A percentile compares a stretch with the other conserved stretches of the same genome.
These are phyloP conservation scores for Coptodon bakossiorum DNA, from an alignment of 2,113 vertebrate species.

Conservation along the genomic window DNA sequence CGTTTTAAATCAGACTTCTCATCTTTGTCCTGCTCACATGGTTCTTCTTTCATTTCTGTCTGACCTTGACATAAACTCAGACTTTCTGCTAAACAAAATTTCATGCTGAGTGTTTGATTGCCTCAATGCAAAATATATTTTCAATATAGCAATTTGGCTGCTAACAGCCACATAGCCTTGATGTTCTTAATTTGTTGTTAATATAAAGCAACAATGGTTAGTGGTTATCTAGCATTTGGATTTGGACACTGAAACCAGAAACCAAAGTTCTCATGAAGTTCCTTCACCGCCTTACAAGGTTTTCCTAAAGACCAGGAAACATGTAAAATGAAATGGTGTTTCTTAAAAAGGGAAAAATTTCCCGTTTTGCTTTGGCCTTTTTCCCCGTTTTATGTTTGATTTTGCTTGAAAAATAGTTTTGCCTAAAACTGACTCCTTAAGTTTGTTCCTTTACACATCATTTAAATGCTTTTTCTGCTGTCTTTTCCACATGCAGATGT, in stretches of 20 bases:
- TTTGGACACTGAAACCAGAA: not conserved
- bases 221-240: not conserved
- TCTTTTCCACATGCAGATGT: not conserved
- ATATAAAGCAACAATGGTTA: not conserved
- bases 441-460: not conserved
- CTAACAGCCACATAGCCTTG: not conserved
- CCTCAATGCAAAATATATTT: not conserved
- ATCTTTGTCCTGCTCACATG: not conserved
- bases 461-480: not conserved
- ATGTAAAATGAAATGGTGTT: not conserved
- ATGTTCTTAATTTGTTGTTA: not conserved
- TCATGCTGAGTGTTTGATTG: not conserved
- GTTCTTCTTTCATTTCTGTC: not conserved
- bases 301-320: not conserved
- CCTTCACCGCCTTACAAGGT: not conserved
- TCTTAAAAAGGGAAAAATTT: not conserved
- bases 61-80: not conserved
- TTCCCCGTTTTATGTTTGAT: fast-evolving
- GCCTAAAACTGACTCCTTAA: fast-evolving
- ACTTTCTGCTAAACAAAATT: not conserved
- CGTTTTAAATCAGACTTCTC: not conserved
- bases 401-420: not conserved
- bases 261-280: not conserved
- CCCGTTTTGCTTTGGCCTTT: fast-evolving
- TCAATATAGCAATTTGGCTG: not conserved